Evolutionary conservation across 1,140 invertebrate genomes (phyloP).

Genomic region (Pseudomyrmex flavicornis): DNA sequence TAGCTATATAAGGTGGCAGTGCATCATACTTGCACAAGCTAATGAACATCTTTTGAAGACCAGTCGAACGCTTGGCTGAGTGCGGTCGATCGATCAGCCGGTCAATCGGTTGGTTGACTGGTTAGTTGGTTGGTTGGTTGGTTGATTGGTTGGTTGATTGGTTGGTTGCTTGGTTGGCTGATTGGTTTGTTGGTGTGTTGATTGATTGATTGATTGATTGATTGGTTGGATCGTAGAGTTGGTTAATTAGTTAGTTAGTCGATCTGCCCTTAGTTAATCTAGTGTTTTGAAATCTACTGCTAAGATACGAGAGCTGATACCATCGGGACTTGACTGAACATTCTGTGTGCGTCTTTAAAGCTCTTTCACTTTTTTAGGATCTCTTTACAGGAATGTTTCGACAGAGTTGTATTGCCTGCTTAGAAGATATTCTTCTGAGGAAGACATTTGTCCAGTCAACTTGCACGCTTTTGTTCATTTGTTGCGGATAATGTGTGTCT

Average conservation of each 20-base stretch:
- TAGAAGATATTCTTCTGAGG: not conserved
- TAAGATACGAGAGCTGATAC: conserved; percentile 30
- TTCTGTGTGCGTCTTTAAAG: not conserved
- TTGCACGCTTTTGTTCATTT: not conserved
- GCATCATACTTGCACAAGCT: conserved; percentile 72
- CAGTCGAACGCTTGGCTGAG: conserved; percentile 26
- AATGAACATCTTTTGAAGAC: conserved; percentile 76
- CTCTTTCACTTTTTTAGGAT: conserved; percentile 15
- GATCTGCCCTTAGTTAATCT: conserved; percentile 16
- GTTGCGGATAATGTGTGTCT: not conserved
- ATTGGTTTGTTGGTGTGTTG: too few species aligned
- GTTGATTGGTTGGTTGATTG: too few species aligned
- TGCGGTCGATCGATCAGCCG: conserved; percentile 49
- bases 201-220: conserved; percentile 7
- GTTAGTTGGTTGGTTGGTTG: too few species aligned
- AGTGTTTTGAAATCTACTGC: conserved; percentile 41
- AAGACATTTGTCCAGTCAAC: not conserved
- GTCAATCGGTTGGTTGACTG: too few species aligned
- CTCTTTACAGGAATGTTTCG: conserved; percentile 16
- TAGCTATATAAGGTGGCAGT: conserved; percentile 57
- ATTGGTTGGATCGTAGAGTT: not conserved
- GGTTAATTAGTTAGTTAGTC: not conserved
- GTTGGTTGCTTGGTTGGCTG: too few species aligned
- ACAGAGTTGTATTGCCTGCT: conserved; percentile 11
- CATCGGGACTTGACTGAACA: conserved; percentile 34